Base-by-base conservation (phyloP, 2,797 vertebrate genomes). In the Caiman crocodilus region DNA sequence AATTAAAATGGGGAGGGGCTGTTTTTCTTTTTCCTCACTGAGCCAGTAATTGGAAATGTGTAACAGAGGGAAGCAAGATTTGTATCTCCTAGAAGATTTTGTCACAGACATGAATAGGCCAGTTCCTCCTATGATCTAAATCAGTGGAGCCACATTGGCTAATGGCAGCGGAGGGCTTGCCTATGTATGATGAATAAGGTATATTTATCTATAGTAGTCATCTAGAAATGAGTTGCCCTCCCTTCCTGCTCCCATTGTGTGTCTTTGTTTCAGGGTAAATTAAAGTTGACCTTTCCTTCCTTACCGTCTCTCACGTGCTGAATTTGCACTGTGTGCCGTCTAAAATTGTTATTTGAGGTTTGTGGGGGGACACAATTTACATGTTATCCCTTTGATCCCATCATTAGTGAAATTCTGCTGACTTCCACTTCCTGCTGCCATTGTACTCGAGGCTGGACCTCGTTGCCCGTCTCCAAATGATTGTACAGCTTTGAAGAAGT, bases 241-340 rank as follows among this genome's bases (percentile, higher is more conserved):
- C 79, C 76, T 64, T 21, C 83, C 76, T 88, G 56, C 35, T 90
- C 76, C 90, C 17, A 20, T 12, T 60, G 18, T 85, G 58, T 92
- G 26, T 76, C 80, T 85, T 77, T 74, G 79, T 82, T n/a, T 89
- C 67, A 58, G 76, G 25, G 17, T 56, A 63, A 93, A 78, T 61
- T 67, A 85, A 85, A 50, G 59, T 84, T 71, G 30, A 32, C 71
- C 12, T 5, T 56, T 18, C 28, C 8, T 50, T 23, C 59, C 42
- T 90, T 91, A 90, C 94, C 95, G 90, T 60, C 96, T 96, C 90
- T 83, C 76, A 2, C 58, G 82, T 5, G 63, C 86, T 97, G 93
- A 93, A 92, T 85, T 71, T 58, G 69, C 92, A 89, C 91, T 87
- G 63, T 82, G 96, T 92, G 87, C 63, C 42, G 75, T 91, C 84